These are phyloP conservation scores for Magallana gigas DNA, from an alignment of 1,140 invertebrate genomes.

Conservation along the genomic window DNA sequence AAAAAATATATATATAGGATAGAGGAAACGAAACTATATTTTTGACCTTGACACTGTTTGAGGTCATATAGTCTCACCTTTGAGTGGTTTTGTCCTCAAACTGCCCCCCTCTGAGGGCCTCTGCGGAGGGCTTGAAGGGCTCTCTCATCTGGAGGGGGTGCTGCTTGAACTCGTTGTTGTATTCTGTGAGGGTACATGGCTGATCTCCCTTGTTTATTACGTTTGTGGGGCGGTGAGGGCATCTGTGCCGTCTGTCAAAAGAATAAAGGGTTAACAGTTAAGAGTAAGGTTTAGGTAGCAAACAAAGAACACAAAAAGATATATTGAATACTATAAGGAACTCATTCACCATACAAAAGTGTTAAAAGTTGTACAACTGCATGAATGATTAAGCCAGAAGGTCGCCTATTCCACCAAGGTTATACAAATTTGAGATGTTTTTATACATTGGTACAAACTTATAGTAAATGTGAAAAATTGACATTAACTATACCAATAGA, in stretches of 20 bases:
- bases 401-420: too few relatives aligned
- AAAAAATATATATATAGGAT: too few relatives aligned
- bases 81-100: conserved; percentile 74
- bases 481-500: too few relatives aligned
- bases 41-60: too few relatives aligned
- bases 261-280: background rate
- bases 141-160: conserved; percentile 68
- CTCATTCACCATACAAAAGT: too few relatives aligned
- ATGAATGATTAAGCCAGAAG: too few relatives aligned
- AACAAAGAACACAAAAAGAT: background rate
- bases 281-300: background rate
- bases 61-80: conserved; percentile 60
- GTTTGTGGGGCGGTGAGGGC: conserved; percentile 72
- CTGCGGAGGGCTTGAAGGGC: conserved; percentile 69
- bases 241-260: conserved; percentile 74
- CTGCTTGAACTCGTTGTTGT: conserved; percentile 72
- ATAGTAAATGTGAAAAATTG: too few relatives aligned
- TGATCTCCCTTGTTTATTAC: conserved; percentile 64
- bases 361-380: too few relatives aligned
- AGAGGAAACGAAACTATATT: too few relatives aligned
- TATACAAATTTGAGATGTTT: too few relatives aligned
- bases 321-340: too few relatives aligned
- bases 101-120: conserved; percentile 65
- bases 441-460: too few relatives aligned
- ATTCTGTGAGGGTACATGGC: conserved; percentile 74